These are phyloP conservation scores for Triplophysa bombifrons DNA, from an alignment of 2,797 vertebrate genomes.

Conservation along the genomic window DNA sequence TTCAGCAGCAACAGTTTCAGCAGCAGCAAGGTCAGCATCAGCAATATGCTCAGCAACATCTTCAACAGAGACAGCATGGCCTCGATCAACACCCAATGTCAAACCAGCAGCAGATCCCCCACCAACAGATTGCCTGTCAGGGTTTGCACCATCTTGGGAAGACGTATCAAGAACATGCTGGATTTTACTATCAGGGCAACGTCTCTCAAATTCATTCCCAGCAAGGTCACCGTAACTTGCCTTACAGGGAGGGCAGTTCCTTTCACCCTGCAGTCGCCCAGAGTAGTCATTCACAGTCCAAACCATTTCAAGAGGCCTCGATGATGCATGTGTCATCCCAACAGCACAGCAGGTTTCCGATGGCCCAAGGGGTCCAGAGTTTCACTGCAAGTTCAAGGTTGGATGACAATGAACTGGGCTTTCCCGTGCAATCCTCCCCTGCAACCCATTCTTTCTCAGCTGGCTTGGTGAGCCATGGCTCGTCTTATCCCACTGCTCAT, in stretches of 20 bases:
- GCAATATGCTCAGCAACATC: slow-evolving; percentile 82
- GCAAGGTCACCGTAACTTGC: slow-evolving; percentile 69
- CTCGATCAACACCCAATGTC: slow-evolving; percentile 73
- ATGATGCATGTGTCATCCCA: slow-evolving; percentile 63
- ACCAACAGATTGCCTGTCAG: slow-evolving; percentile 62
- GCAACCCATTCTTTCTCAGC: slow-evolving; percentile 83
- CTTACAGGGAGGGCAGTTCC: slow-evolving; percentile 71
- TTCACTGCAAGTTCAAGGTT: slow-evolving; percentile 76
- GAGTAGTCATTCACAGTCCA: slow-evolving; percentile 77
- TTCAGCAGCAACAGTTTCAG: slow-evolving; percentile 72
- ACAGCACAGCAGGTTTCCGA: slow-evolving; percentile 75
- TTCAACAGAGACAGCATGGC: slow-evolving; percentile 71
- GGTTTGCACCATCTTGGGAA: slow-evolving; percentile 86
- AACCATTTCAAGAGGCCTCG: slow-evolving; percentile 84
- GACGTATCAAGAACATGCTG: slow-evolving; percentile 84
- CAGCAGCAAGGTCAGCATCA: slow-evolving; percentile 73
- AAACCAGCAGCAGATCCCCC: slow-evolving; percentile 81
- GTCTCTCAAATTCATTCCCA: slow-evolving; percentile 80
- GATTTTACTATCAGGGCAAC: slow-evolving; percentile 89
- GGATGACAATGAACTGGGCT: slow-evolving; percentile 78
- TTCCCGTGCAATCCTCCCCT: slow-evolving; percentile 76
- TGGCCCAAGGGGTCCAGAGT: slow-evolving; percentile 77
- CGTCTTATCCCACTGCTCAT: slow-evolving; percentile 81
- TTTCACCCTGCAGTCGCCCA: slow-evolving; percentile 76
- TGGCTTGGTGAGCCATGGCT: slow-evolving; percentile 81